Conservation (phyloP, 2,888 invertebrate species). For the Globia sparganii region DNA sequence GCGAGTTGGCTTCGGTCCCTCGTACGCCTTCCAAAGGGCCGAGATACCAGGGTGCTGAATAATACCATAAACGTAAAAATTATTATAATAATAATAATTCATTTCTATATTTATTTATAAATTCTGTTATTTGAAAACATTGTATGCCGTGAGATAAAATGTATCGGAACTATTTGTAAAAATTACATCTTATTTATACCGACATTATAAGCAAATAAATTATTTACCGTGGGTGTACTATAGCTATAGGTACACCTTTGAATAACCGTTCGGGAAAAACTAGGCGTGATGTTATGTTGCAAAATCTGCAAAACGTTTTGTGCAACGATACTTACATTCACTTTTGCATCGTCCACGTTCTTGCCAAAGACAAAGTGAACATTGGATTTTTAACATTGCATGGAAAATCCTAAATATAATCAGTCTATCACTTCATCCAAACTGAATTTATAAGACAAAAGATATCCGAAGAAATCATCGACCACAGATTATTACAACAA, state of each 20-base stretch:
- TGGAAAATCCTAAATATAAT: not conserved
- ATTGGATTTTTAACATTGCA: not conserved
- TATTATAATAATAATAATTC: not conserved
- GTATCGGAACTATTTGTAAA: no score
- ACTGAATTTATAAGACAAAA: not conserved
- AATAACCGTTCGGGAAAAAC: not conserved
- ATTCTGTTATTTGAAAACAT: no score
- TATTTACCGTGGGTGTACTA: not conserved
- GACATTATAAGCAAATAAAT: no score
- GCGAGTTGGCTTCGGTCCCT: not conserved
- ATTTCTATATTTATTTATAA: not conserved
- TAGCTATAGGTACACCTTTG: no score
- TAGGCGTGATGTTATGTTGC: not conserved
- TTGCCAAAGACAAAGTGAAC: not conserved
- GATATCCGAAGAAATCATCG: constrained; percentile 6
- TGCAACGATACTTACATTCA: no score
- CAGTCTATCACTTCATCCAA: constrained; percentile 8
- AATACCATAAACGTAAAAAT: not conserved
- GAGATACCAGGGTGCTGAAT: not conserved
- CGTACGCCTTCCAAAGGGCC: not conserved
- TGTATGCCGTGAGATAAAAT: no score
- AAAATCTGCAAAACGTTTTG: not conserved
- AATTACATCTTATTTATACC: no score
- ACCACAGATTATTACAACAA: constrained; percentile 29
- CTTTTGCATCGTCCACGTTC: not conserved